Percentiles rank a stretch among this genome's conserved stretches.
phyloP scores from a whole-genome alignment of 2,113 vertebrate species.

The Steatornis caripensis region DNA sequence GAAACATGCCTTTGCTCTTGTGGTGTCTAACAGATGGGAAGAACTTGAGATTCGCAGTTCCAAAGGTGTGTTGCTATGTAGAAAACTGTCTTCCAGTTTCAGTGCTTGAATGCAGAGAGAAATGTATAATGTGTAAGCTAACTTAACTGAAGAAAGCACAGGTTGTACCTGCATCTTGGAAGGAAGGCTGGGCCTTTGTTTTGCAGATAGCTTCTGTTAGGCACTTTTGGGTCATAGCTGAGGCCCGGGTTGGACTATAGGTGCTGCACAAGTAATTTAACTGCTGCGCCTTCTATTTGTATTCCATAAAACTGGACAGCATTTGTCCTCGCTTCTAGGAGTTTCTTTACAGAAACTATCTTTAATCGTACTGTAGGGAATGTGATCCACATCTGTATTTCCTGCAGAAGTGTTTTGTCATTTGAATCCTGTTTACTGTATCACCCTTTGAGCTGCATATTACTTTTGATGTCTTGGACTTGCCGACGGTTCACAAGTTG shows the following conservation, averaged over 20 bases:
- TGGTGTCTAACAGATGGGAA: not conserved
- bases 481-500: not conserved
- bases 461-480: not conserved
- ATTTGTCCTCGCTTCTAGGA: not conserved
- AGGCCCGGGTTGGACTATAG: not conserved
- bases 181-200: not conserved
- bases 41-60: not conserved
- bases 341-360: not conserved
- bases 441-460: not conserved
- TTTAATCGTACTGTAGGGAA: not conserved
- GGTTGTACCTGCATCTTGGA: not conserved
- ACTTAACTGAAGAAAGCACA: not conserved
- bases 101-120: not conserved
- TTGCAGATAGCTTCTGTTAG: not conserved
- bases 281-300: not conserved
- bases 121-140: not conserved
- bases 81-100: not conserved
- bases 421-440: not conserved
- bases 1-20: not conserved
- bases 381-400: fast-evolving
- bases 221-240: not conserved
- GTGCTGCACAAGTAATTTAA: not conserved
- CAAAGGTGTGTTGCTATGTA: not conserved
- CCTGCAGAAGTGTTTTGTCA: not conserved
- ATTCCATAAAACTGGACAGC: not conserved